Conservation (phyloP, 2,797 vertebrate genomes). For the Dendrocincla tyrannina region DNA sequence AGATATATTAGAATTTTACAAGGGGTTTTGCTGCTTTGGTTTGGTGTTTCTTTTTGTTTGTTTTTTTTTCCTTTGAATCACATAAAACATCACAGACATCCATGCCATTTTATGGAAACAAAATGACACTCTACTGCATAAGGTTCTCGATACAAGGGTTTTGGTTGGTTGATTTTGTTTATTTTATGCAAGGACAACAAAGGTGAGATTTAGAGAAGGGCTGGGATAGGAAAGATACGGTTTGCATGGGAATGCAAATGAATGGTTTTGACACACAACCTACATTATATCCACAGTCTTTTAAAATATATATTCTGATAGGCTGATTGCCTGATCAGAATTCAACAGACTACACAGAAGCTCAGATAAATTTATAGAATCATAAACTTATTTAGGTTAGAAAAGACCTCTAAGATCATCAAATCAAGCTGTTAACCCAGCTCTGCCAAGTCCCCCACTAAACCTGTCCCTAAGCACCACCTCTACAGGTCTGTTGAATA, state of each 20-base stretch:
- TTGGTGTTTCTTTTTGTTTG: not conserved
- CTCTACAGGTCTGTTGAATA: not conserved
- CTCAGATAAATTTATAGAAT: not conserved
- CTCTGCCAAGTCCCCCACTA: not conserved
- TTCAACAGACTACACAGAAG: not conserved
- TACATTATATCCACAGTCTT: not conserved
- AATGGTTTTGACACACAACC: not conserved
- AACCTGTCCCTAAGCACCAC: not conserved
- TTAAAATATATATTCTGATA: not conserved
- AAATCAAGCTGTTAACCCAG: not conserved
- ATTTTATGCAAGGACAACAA: not conserved
- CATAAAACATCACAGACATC: not conserved
- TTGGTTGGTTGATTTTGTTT: not conserved
- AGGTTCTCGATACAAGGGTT: not conserved
- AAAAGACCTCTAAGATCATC: not conserved
- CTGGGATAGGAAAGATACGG: not conserved
- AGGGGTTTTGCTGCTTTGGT: not conserved
- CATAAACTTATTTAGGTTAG: not conserved
- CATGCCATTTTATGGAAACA: not conserved
- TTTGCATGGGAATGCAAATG: not conserved
- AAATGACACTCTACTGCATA: not conserved
- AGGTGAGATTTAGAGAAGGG: not conserved
- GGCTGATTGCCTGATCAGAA: not conserved
- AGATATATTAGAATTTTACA: not conserved
- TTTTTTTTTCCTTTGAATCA: not conserved